phyloP scores from a whole-genome alignment of 2,888 invertebrate species.

The Rugalucina vietnamica region DNA sequence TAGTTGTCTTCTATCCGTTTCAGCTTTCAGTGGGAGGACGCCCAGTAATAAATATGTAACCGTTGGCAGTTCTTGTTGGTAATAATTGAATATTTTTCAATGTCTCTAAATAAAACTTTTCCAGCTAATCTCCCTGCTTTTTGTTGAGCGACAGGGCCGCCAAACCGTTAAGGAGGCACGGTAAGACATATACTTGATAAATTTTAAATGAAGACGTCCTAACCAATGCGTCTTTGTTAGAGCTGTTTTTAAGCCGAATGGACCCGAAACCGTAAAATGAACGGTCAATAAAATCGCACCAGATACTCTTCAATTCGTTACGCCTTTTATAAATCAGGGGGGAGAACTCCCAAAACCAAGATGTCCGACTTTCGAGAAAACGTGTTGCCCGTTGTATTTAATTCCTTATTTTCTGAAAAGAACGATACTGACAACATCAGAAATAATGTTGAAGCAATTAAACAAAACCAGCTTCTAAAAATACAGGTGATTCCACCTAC shows the following conservation, averaged over 20 bases:
- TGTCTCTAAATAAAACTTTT: background rate
- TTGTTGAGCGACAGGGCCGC: too few relatives aligned
- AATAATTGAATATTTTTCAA: background rate
- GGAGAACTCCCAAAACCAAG: background rate
- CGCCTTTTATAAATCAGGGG: too few relatives aligned
- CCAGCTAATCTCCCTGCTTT: background rate
- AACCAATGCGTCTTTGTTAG: too few relatives aligned
- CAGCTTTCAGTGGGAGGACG: background rate
- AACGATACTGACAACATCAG: background rate
- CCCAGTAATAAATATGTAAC: background rate
- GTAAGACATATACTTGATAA: too few relatives aligned
- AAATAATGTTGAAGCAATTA: background rate
- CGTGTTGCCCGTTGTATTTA: constrained; percentile 26
- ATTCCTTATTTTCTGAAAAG: background rate
- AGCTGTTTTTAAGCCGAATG: too few relatives aligned
- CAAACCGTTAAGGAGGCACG: too few relatives aligned
- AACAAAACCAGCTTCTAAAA: background rate
- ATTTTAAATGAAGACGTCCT: too few relatives aligned
- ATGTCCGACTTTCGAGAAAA: constrained; percentile 49
- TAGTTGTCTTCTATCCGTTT: background rate
- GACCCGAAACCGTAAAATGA: too few relatives aligned
- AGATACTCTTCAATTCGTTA: too few relatives aligned
- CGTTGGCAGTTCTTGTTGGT: background rate
- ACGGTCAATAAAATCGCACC: too few relatives aligned
- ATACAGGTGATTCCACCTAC: background rate